These are phyloP conservation scores for Tortricodes alternella DNA, from an alignment of 2,888 invertebrate species.

Conservation along the genomic window DNA sequence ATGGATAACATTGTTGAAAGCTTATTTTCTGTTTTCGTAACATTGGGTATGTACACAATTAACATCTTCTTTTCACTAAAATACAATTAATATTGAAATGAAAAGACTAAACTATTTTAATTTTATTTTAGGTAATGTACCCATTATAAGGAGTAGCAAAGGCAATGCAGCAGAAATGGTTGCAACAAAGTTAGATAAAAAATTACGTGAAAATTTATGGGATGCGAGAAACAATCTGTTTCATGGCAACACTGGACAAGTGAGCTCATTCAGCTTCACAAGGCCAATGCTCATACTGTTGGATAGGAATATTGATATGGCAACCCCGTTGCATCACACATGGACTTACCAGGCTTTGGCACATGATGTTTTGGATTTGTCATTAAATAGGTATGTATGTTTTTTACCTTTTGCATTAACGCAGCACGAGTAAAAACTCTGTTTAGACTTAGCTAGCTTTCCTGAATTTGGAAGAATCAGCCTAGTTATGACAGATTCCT, in stretches of 20 bases:
- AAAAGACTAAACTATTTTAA: slow-evolving; percentile 8
- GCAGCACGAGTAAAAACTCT: no score
- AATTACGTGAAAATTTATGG: slow-evolving; percentile 97
- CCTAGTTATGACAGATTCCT: no score
- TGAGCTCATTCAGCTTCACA: slow-evolving; percentile 92
- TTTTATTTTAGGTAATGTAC: slow-evolving; percentile 86
- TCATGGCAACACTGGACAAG: slow-evolving; percentile 90
- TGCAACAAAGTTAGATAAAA: slow-evolving; percentile 97
- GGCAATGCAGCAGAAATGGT: slow-evolving; percentile 99
- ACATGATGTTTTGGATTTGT: slow-evolving; percentile 96
- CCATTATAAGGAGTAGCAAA: slow-evolving; percentile 95
- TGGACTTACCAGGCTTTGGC: slow-evolving; percentile 99
- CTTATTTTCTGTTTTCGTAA: slow-evolving; percentile 98
- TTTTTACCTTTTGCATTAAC: background rate
- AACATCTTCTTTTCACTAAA: no score
- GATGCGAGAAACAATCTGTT: slow-evolving; percentile 98
- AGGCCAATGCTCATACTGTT: slow-evolving; percentile 95
- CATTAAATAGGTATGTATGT: slow-evolving; percentile 87
- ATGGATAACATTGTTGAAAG: slow-evolving; percentile 98
- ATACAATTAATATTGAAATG: background rate
- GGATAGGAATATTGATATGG: slow-evolving; percentile 97
- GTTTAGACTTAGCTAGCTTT: no score
- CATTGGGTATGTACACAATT: slow-evolving; percentile 91
- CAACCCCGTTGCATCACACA: slow-evolving; percentile 98
- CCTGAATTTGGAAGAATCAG: no score